Evolutionary conservation across 2,888 invertebrate genomes (phyloP), one percentile per base, ranked within the genome.

Genomic region (Agrypnus murinus): DNA sequence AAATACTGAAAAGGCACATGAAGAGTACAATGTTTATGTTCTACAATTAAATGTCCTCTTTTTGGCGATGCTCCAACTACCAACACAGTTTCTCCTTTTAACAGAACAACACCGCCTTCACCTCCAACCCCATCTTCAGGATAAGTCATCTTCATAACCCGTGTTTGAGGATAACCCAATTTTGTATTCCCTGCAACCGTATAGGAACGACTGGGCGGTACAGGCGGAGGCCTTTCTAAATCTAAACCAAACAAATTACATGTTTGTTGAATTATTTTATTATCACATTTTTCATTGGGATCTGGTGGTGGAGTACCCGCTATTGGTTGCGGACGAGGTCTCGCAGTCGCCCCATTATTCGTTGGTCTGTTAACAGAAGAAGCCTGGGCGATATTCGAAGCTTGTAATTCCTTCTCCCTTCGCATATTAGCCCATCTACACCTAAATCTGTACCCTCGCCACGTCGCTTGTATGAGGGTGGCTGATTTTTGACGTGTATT

Each of bases 131-230:
- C 85, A 66, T 87, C 89, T 73, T 86, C 86, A 77, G 93, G 92
- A 87, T 93, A 97, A 78, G 93, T 93, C 89, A 94, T 93, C 86
- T 95, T 95, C 94, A 97, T 95, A 69, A 94, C 89, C 82, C 97
- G 91, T 77, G 92, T 94, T 87, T 97, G 97, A 74, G 97, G 97
- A 87, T 97, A 97, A 78, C 95, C 93, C 76, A 96, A 88, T 87
- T 96, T 96, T 69, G 95, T 94, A 84, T 96, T 95, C 79, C 95
- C 95, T 31, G 93, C 89, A 69, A 97, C 95, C 5, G 96, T 96
- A 87, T 98, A 97, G 1, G 95, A 92, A 78, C 97, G 90, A 80
- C 95, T 93, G 34, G 95, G 94, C 55, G 97, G 97, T 75, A 97
- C 92, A 32, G 97, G 96, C 36, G 97, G 97, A 36, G 97, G 96